These are phyloP conservation scores for Acrocera orbiculus DNA, from an alignment of 2,888 invertebrate genomes.

Conservation along the genomic window DNA sequence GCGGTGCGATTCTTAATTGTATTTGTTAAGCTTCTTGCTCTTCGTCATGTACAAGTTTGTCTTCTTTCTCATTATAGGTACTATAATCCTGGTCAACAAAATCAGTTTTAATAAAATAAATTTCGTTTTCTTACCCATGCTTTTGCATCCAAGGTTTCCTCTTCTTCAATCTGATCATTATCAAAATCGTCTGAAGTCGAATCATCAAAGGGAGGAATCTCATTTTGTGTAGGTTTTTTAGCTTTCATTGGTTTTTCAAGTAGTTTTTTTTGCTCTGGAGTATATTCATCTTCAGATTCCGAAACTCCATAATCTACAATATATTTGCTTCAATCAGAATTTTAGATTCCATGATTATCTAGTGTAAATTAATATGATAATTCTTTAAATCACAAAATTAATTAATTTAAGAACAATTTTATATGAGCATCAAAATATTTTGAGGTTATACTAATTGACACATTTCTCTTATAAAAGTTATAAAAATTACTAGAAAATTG, in stretches of 20 bases:
- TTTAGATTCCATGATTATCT: too few relatives aligned
- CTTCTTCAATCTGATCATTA: constrained; percentile 54
- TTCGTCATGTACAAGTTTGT: constrained; percentile 58
- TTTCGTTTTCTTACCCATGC: constrained; percentile 77
- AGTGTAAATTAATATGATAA: too few relatives aligned
- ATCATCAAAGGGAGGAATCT: constrained; percentile 41
- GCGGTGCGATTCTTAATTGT: constrained; percentile 55
- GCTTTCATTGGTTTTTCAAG: constrained; percentile 40
- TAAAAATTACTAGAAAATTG: too few relatives aligned
- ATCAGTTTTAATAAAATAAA: constrained; percentile 67
- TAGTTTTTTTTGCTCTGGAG: constrained; percentile 43
- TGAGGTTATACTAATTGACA: too few relatives aligned
- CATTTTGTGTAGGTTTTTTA: constrained; percentile 40
- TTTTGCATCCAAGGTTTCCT: constrained; percentile 57
- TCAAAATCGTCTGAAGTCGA: constrained; percentile 42
- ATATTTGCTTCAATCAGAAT: too few relatives aligned
- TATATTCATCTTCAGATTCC: constrained; percentile 57
- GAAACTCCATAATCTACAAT: constrained; percentile 45
- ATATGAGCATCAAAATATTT: too few relatives aligned
- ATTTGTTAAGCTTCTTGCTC: constrained; percentile 69
- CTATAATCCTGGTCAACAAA: constrained; percentile 72
- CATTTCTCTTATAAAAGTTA: too few relatives aligned
- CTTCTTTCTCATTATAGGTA: constrained; percentile 34
- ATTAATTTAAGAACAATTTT: too few relatives aligned
- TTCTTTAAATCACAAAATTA: too few relatives aligned